phyloP scores from a whole-genome alignment of 2,888 invertebrate species.

The Antheraea assamensis region DNA sequence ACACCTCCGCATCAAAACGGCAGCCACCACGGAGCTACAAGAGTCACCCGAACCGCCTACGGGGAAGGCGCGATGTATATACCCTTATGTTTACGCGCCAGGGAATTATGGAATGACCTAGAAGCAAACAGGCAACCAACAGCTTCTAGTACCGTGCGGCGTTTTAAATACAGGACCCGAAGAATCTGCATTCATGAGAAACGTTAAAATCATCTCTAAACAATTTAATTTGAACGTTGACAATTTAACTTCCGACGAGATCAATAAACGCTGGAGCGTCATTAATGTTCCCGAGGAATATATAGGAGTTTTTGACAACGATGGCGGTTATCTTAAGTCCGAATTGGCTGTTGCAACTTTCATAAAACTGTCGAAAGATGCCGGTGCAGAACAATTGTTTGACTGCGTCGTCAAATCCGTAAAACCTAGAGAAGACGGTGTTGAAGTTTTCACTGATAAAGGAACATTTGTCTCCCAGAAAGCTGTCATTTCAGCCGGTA shows the following conservation, averaged over 20 bases:
- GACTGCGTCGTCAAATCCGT: constrained; percentile 15
- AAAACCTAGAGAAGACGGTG: neutral
- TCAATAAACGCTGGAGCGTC: constrained; percentile 14
- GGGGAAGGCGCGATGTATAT: constrained; percentile 21
- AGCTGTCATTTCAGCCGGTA: constrained; percentile 17
- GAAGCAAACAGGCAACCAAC: neutral
- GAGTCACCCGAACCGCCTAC: constrained; percentile 18
- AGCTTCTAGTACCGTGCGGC: constrained; percentile 16
- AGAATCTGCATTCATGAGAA: constrained; percentile 18
- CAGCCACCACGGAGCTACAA: constrained; percentile 20
- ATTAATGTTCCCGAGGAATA: constrained; percentile 11
- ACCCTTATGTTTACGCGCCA: constrained; percentile 17
- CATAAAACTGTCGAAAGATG: constrained; percentile 16
- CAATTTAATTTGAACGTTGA: constrained; percentile 16
- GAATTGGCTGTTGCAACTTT: constrained; percentile 13
- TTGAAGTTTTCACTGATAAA: constrained; percentile 19
- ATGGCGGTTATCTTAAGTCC: constrained; percentile 18
- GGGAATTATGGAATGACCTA: constrained; percentile 20
- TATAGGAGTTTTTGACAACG: constrained; percentile 18
- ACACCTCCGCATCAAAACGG: constrained; percentile 20
- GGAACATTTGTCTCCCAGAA: constrained; percentile 17
- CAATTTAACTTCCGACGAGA: constrained; percentile 18
- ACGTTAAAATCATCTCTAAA: constrained; percentile 1
- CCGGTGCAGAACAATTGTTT: constrained; percentile 21
- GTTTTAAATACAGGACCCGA: constrained; percentile 20